These are phyloP conservation scores for Empis livida DNA, from an alignment of 2,888 invertebrate species.

Conservation along the genomic window DNA sequence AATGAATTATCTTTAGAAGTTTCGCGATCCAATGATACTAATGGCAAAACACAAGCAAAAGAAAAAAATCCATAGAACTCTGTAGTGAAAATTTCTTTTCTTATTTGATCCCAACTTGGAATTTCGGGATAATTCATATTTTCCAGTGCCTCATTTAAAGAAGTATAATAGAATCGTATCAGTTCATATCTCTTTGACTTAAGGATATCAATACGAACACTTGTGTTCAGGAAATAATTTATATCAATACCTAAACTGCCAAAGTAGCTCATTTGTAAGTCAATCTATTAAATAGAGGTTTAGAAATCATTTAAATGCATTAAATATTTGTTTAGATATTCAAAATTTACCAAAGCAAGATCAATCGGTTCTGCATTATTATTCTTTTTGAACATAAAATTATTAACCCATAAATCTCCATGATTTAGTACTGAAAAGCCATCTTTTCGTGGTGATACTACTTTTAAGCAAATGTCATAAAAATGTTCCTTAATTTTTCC, in stretches of 20 bases:
- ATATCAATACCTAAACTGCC: conserved; percentile 14
- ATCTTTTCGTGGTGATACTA: conserved; percentile 16
- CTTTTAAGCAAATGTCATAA: not conserved
- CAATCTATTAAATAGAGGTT: conserved; percentile 9
- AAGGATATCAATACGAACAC: conserved; percentile 10
- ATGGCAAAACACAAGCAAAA: conserved; percentile 13
- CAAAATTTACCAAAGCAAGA: conserved; percentile 33
- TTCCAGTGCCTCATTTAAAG: conserved; percentile 10
- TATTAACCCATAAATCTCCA: conserved; percentile 42
- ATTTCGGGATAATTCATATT: conserved; percentile 9
- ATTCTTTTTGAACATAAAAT: conserved; percentile 37
- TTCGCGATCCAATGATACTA: conserved; percentile 12
- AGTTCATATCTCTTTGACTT: conserved; percentile 10
- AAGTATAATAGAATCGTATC: conserved; percentile 9
- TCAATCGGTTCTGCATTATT: conserved; percentile 29
- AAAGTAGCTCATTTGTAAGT: conserved; percentile 13
- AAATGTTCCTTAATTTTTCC: conserved; percentile 6
- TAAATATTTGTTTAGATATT: not conserved
- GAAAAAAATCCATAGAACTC: conserved; percentile 15
- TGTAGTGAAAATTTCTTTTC: conserved; percentile 11
- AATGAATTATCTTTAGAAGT: conserved; percentile 11
- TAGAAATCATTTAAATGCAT: not conserved
- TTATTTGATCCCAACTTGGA: conserved; percentile 12
- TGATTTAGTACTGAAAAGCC: conserved; percentile 39
- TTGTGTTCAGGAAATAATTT: conserved; percentile 15